Base-by-base conservation (phyloP, 2,797 vertebrate genomes). In the Eleutherodactylus coqui region DNA sequence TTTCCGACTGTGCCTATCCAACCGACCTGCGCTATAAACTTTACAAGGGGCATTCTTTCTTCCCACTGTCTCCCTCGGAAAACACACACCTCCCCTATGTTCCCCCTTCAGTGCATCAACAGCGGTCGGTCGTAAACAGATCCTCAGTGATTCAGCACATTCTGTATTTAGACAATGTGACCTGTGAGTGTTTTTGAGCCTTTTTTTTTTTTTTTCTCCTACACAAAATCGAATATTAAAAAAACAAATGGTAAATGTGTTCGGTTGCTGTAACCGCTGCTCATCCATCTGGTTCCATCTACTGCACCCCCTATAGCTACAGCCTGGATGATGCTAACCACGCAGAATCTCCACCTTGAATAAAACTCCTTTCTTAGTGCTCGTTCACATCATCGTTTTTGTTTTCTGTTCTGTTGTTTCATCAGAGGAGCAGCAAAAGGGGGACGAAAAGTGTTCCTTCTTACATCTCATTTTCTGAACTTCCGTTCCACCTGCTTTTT, bases 71-170 rank as follows among this genome's bases (percentile, higher is more conserved):
- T 11, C 9, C 75, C 29, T 34, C 75, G 27, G 19, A 32, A 10
- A 34, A 51, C 29, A 76, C 75, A 76, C 47, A 76, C 47, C 47
- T 53, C 75, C 32, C 45, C 27, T 34, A 24, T 49, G 21, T 24
- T 72, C 34, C 21, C 69, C n/a, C 16, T 51, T 13, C 49, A 29
- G 41, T 47, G 13, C 32, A 36, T 67, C 27, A 62, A 29, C 11
- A 32, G 27, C 32, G 13, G 58, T 19, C 21, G 14, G 58, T 19
- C 21, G 14, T 43, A 73, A 45, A 43, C 70, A 70, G 34, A 38
- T 73, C 70, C 24, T 16, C 70, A 27, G 41, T 73, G 70, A 73
- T 3, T 76, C 75, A 34, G 75, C 47, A 51, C 29, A 76, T 51
- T 76, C 45, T 34, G 73, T 51, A 49, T 47, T 19, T 4, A 7